Base-by-base conservation (phyloP, 35 echinoderm and acorn worm genomes). In the Apostichopus japonicus region DNA sequence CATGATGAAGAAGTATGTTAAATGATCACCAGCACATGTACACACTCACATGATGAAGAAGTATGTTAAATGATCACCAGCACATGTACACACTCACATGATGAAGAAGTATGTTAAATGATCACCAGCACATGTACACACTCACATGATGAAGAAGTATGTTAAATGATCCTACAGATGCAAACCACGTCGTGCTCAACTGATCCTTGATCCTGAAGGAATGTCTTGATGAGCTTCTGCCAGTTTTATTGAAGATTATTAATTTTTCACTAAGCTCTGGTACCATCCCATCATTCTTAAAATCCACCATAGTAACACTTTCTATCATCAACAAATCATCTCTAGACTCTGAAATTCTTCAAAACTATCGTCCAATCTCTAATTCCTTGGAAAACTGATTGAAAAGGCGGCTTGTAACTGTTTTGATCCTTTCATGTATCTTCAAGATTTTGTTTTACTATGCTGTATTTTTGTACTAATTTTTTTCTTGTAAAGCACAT, bases 191-290 rank as follows among this genome's bases (percentile, higher is more conserved):
- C 77, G 17, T 78, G 77, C 17, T 78, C 77, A 23, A 78, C 17
- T 78, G 77, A 78, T 78, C 77, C 27, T 78, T 44, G 77, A 78
- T 78, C 77, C 27, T 78, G 2, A 4, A 78, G 77, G 77, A 78
- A 11, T 78, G 17, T 78, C 27, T 9, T 78, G 27, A 78, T 17
- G 77, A 78, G 77, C 77, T 78, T 11, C 17, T 78, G 27, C 77
- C 77, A 78, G 27, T 24, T 44, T 78, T 78, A 10, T 78, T 17
- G 8, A 78, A 78, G 77, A 78, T 78, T 78, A 17, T 78, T 11
- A 78, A 78, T 17, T 13, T 78, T 9, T 78, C 27, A 78, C 21
- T 78, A 17, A 78, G 27, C 17, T 24, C 77, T 78, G 77, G 77
- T 17, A 78, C 27, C 17, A 13, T 78, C 77, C 77, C 77, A 78